Evolutionary conservation across 2,797 vertebrate genomes (phyloP), one percentile per base, ranked within the genome.

Genomic region (Acestrorhynchus altus): DNA sequence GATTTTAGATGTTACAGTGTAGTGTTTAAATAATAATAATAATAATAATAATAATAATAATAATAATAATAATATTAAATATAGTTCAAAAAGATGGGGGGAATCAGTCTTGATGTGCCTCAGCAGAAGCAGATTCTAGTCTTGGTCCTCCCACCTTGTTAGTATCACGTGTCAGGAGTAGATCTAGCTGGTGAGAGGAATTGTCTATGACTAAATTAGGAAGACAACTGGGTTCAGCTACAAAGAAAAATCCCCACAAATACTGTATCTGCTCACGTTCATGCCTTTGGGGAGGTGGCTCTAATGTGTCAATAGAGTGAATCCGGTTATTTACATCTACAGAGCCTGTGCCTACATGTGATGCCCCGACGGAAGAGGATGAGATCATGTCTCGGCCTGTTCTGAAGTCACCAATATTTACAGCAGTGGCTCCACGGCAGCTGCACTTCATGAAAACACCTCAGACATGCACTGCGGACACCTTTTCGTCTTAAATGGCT

Each of bases 351-450:
- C 83, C 82, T 83, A 77, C 82, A 69, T 26, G 66, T 87, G 85
- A 86, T 80, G 82, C 71, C 54, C 80, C 81, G 83, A 87, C 85
- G 84, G 81, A 84, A 83, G 79, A 77, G 81, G 89, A 92, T 91
- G 86, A 88, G 87, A 89, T 92, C 90, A 88, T 82, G 91, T 90
- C 89, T 85, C 70, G 80, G 83, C 92, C 89, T 91, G 90, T 89
- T 91, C 83, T 86, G 72, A 87, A 91, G 85, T 89, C 56, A 84
- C 68, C 68, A 84, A 90, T 93, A 92, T 93, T 93, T 92, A 92
- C 90, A 91, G 89, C 89, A 88, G 85, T 88, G 90, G 87, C 86
- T 89, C 83, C 87, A 89, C 85, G 82, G 83, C 86, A 63, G 76
- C 73, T 83, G 68, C 68, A 54, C 79, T 75, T 82, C 75, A 72